Base-by-base conservation (phyloP, 1,140 invertebrate genomes). In the Archivesica marissinica region DNA sequence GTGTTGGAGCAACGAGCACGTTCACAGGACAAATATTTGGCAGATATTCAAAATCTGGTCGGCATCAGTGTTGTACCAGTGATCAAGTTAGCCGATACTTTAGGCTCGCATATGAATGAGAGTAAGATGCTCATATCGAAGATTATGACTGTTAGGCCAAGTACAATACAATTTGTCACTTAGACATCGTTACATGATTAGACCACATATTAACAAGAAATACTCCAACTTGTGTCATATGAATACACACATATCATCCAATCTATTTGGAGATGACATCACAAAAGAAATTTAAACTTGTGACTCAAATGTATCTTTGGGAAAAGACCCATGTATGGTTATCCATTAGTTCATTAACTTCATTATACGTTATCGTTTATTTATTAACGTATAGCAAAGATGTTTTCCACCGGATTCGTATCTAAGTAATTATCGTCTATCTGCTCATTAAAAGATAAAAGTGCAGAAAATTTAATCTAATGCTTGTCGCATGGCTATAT, bases 241-340 rank as follows among this genome's bases (percentile, higher is more conserved):
- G 17, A 15, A 4, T n/a, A 52, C 6, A 11, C 77, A 59, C 15
- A 33, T 80, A 2, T n/a, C 77, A 13, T 25, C 56, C 11, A 13
- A 66, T 15, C 52, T 80, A 15, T 80, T 80, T 80, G 77, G 77
- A 4, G 77, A 80, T 68, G 77, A 80, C 35, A 66, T 80, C 33
- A 13, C 11, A 9, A 80, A 68, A 52, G 77, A 80, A 47, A 80
- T 80, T 6, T 68, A 80, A 56, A 66, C 39, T 66, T 80, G 77
- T 68, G 77, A 80, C 4, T 2, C 3, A 39, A 30, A 20, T n/a
- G 33, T 56, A 39, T 72, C 41, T 17, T n/a, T 70, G 17, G 66
- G 23, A n/a, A 70, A 56, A 23, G 78, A 70, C 39, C n/a, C n/a
- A 17, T 20, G 15, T 81, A 52, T 50, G 25, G 25, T n/a, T n/a